Conservation (phyloP, 1,140 invertebrate genomes). For the Araneus ventricosus region DNA sequence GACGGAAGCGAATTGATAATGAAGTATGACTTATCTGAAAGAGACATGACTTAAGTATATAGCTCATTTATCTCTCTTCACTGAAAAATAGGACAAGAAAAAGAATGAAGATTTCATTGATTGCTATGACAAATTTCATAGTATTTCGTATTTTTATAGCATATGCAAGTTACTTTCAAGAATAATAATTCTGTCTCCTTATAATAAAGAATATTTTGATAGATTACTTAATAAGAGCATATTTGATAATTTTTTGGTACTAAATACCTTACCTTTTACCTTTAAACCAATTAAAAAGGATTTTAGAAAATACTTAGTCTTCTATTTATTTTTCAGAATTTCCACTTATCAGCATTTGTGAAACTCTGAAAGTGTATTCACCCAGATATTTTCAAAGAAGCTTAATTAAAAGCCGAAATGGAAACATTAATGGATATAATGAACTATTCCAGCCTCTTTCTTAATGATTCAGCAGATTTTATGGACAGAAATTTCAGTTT, state of each 20-base stretch:
- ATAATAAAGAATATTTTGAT: no score
- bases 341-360: background rate
- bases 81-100: background rate
- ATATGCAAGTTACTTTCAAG: background rate
- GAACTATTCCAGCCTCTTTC: background rate
- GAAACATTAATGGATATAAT: background rate
- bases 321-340: background rate
- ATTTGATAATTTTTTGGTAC: background rate
- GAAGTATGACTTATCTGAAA: background rate
- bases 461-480: slow-evolving; percentile 46
- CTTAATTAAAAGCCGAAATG: background rate
- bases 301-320: background rate
- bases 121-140: background rate
- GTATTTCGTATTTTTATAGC: background rate
- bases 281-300: background rate
- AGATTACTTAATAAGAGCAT: background rate
- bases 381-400: background rate
- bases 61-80: background rate
- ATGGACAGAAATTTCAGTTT: slow-evolving; percentile 28
- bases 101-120: background rate
- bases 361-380: background rate
- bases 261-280: background rate
- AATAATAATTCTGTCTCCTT: no score
- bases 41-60: background rate
- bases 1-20: no score